A percentile compares a stretch with the other conserved stretches of the same genome.
phyloP scores from a whole-genome alignment of 2,113 vertebrate species.

The Leptobrachium ailaonicum region DNA sequence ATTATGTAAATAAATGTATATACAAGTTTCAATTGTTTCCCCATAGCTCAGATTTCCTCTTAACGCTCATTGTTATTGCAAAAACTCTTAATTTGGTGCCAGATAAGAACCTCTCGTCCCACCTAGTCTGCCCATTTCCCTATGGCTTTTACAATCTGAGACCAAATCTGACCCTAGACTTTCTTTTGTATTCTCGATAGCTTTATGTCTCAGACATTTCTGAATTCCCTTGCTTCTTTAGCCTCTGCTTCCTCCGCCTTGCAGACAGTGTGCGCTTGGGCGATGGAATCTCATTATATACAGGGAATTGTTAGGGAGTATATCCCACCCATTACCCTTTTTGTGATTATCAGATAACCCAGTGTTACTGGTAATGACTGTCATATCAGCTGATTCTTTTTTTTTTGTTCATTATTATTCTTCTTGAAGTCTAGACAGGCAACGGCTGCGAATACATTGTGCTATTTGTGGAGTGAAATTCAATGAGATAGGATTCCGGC shows the following conservation, averaged over 20 bases:
- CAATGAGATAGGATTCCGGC: too few relatives aligned
- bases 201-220: not conserved
- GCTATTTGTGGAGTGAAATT: not conserved
- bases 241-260: not conserved
- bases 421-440: not conserved
- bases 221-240: not conserved
- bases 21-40: not conserved
- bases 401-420: not conserved
- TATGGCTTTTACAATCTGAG: not conserved
- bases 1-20: not conserved
- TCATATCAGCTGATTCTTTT: not conserved
- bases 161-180: not conserved
- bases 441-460: not conserved
- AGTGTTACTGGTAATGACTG: not conserved
- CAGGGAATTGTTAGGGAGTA: not conserved
- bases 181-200: slow-evolving; percentile 21
- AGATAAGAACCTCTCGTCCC: not conserved
- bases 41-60: not conserved
- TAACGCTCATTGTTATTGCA: not conserved
- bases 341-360: not conserved
- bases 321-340: not conserved
- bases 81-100: not conserved
- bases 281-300: not conserved
- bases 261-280: not conserved
- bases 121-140: slow-evolving; percentile 12